A percentile compares a stretch with the other conserved stretches of the same genome.
These are phyloP conservation scores for Lasioglossum figueresi DNA, from an alignment of 2,888 invertebrate genomes.

Conservation along the genomic window DNA sequence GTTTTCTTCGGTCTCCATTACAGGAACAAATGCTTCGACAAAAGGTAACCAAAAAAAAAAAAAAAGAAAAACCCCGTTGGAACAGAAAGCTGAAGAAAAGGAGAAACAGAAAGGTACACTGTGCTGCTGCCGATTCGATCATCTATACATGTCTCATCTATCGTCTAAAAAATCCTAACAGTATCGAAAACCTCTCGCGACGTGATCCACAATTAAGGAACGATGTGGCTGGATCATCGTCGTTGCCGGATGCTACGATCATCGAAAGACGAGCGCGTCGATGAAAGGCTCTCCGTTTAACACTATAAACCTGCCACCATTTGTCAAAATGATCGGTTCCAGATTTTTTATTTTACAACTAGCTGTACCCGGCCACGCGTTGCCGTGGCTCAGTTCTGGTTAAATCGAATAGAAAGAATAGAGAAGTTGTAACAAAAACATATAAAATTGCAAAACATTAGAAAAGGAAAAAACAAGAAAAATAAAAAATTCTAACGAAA, in stretches of 20 bases:
- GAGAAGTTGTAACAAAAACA: no score
- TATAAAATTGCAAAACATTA: no score
- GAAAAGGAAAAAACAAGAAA: no score
- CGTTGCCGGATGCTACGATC: slow-evolving; percentile 33
- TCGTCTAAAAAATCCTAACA: not conserved
- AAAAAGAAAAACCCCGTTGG: not conserved
- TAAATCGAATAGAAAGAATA: no score
- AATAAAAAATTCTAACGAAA: no score
- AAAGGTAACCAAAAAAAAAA: not conserved
- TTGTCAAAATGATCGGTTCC: no score
- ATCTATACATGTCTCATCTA: slow-evolving; percentile 9
- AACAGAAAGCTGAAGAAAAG: not conserved
- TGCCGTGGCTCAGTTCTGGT: no score
- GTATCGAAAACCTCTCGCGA: slow-evolving; percentile 20
- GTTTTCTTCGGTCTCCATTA: not conserved
- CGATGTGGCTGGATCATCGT: slow-evolving; percentile 49
- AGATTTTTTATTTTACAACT: no score
- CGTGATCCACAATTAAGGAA: slow-evolving; percentile 50
- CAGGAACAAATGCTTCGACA: not conserved
- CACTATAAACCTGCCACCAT: no score
- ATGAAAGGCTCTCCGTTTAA: slow-evolving; percentile 39
- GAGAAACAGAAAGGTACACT: not conserved
- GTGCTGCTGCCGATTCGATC: slow-evolving; percentile 10
- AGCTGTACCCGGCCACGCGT: no score
- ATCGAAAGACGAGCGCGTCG: slow-evolving; percentile 32